Conservation (phyloP, 2,797 vertebrate genomes). For the Cossypha caffra region DNA sequence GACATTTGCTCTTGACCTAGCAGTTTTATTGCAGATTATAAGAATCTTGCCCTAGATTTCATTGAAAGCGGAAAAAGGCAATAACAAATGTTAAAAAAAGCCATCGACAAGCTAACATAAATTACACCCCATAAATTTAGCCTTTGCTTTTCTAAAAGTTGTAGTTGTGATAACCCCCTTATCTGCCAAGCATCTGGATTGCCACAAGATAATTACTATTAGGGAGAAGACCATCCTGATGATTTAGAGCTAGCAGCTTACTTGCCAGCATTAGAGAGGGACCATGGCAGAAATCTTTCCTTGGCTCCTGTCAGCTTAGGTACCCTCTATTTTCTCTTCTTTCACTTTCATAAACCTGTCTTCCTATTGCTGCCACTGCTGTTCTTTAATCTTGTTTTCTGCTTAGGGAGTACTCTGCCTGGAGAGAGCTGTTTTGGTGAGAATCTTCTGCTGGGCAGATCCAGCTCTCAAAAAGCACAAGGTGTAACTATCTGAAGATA, state of each 20-base stretch:
- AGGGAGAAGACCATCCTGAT: background rate
- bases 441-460: background rate
- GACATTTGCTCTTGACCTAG: background rate
- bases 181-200: background rate
- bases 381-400: conserved; percentile 35
- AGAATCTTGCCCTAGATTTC: background rate
- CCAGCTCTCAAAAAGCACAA: background rate
- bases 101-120: background rate
- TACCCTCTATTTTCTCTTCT: conserved; percentile 13
- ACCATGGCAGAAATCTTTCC: background rate
- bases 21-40: background rate
- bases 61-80: background rate
- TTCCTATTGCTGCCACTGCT: background rate
- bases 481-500: background rate
- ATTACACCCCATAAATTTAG: background rate
- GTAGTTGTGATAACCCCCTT: background rate
- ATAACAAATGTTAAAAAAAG: background rate
- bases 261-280: background rate
- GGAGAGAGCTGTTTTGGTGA: background rate
- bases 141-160: background rate
- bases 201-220: background rate
- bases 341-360: conserved; percentile 46
- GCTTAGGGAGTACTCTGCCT: background rate
- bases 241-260: background rate
- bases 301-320: background rate